phyloP scores from a whole-genome alignment of 2,888 invertebrate species.

The Branchinecta sandiegonensis region DNA sequence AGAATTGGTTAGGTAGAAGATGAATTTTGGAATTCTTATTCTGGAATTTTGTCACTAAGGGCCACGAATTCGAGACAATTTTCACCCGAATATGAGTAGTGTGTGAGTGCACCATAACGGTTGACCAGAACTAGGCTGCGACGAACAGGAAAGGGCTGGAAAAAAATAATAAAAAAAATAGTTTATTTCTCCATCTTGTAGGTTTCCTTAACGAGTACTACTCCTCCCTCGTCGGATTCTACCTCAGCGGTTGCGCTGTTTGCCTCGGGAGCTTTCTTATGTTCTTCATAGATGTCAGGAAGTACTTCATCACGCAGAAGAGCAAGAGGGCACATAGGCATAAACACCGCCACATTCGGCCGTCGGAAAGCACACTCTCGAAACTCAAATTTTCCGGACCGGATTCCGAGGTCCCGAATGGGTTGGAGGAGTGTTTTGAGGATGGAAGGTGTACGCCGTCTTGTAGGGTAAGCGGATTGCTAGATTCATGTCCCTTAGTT shows the following conservation, averaged over 20 bases:
- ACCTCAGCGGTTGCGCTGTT: slow-evolving; percentile 64
- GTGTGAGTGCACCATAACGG: too few relatives aligned
- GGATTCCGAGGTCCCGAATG: slow-evolving; percentile 12
- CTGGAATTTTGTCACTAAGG: too few relatives aligned
- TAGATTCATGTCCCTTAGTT: too few relatives aligned
- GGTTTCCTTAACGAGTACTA: slow-evolving; percentile 64
- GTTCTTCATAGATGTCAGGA: slow-evolving; percentile 63
- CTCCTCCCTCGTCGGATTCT: slow-evolving; percentile 64
- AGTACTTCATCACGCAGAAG: slow-evolving; percentile 17
- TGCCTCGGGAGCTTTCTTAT: slow-evolving; percentile 58
- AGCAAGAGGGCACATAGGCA: slow-evolving; percentile 24
- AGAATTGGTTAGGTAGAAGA: too few relatives aligned
- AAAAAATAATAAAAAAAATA: too few relatives aligned
- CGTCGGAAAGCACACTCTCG: slow-evolving; percentile 16
- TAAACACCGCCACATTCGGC: slow-evolving; percentile 20
- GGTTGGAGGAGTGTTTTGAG: slow-evolving; percentile 16
- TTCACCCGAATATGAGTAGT: too few relatives aligned
- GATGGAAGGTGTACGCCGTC: slow-evolving; percentile 21
- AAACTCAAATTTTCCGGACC: slow-evolving; percentile 4
- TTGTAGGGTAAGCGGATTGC: slow-evolving; percentile 18
- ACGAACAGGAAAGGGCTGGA: too few relatives aligned
- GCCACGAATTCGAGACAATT: too few relatives aligned
- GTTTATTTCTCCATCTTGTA: slow-evolving; percentile 33
- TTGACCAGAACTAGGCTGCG: too few relatives aligned
- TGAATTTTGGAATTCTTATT: too few relatives aligned